These are phyloP conservation scores for Sorex maritimensis DNA, from an alignment of 2,797 vertebrate genomes.

Conservation along the genomic window DNA sequence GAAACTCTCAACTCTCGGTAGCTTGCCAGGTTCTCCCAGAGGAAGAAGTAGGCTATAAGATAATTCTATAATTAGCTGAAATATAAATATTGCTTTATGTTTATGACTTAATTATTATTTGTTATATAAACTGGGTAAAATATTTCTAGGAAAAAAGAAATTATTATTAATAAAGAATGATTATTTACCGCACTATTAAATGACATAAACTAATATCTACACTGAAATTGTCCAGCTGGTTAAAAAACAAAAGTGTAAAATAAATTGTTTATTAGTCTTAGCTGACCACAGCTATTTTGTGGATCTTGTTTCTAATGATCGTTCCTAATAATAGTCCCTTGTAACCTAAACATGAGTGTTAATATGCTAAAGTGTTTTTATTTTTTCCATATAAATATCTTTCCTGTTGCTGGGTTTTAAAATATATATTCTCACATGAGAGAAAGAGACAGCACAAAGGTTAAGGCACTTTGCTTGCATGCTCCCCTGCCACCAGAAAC, in stretches of 20 bases:
- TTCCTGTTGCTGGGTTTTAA: neutral
- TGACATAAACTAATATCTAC: neutral
- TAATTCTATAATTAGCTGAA: neutral
- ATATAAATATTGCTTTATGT: neutral
- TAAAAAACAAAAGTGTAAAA: neutral
- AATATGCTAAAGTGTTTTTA: conserved; percentile 24
- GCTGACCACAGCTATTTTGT: neutral
- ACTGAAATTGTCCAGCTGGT: neutral
- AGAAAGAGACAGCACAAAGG: too few relatives aligned
- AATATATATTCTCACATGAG: neutral
- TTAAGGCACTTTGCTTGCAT: too few relatives aligned
- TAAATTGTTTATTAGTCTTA: neutral
- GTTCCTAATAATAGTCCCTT: neutral
- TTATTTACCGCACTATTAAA: neutral
- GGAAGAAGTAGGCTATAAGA: too few relatives aligned
- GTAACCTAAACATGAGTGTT: neutral
- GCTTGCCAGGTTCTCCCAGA: too few relatives aligned
- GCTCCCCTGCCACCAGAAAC: too few relatives aligned
- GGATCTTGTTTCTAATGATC: neutral
- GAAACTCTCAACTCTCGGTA: too few relatives aligned
- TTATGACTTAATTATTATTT: neutral
- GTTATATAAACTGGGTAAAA: neutral
- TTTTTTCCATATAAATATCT: conserved; percentile 21
- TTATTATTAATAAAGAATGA: neutral
- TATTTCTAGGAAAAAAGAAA: neutral